Evolutionary conservation across 1,140 invertebrate genomes (phyloP).

Genomic region (Plutomurus gul): DNA sequence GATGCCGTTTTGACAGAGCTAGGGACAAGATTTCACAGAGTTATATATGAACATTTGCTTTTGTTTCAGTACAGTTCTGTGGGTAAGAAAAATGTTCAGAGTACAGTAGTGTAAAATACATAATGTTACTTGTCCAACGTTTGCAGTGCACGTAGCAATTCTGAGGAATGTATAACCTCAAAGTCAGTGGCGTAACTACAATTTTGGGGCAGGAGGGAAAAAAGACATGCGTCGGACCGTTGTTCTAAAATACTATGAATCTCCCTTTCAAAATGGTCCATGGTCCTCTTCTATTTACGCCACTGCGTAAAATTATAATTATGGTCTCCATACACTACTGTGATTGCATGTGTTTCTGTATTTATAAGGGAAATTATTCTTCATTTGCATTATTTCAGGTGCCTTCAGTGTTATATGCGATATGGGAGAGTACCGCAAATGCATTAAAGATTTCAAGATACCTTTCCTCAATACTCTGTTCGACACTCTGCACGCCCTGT

Average conservation of each 20-base stretch:
- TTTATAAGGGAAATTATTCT: neutral
- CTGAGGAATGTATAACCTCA: no score
- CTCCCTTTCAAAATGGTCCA: neutral
- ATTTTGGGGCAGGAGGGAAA: no score
- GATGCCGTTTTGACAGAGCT: constrained; percentile 84
- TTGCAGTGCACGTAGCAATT: no score
- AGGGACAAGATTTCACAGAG: constrained; percentile 85
- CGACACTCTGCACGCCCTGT: constrained; percentile 92
- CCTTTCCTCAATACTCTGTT: constrained; percentile 83
- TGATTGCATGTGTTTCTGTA: neutral
- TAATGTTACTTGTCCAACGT: neutral
- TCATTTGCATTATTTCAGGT: no score
- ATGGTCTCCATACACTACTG: neutral
- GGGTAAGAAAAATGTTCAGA: constrained; percentile 62
- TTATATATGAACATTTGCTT: constrained; percentile 93
- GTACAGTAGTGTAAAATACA: neutral
- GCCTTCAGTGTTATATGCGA: constrained; percentile 98
- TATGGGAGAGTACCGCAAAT: constrained; percentile 90
- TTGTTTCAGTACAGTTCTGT: constrained; percentile 95
- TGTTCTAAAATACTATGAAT: neutral
- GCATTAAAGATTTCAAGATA: constrained; percentile 73
- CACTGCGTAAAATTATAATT: neutral
- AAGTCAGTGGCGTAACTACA: no score
- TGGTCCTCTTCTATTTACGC: neutral
- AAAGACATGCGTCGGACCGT: no score